Evolutionary conservation across 2,113 vertebrate species (phyloP).

Genomic region (Aviceda subcristata): DNA sequence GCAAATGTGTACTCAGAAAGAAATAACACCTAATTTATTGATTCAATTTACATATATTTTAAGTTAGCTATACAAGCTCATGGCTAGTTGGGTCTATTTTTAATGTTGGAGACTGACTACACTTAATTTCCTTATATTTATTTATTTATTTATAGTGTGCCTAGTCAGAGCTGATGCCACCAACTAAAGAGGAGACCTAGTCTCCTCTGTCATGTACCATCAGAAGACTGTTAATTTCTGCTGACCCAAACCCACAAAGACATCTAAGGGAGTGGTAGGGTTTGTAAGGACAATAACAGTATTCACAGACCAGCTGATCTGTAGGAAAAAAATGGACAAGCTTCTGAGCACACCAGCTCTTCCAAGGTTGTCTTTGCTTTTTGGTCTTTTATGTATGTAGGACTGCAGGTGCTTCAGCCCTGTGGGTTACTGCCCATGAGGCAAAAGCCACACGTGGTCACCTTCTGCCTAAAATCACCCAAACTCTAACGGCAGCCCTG

Average conservation of each 20-base stretch:
- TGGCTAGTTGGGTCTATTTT: not conserved
- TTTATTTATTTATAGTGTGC: not conserved
- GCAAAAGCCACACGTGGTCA: not conserved
- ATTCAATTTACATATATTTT: not conserved
- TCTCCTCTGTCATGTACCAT: not conserved
- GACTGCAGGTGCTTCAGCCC: not conserved
- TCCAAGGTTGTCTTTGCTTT: not conserved
- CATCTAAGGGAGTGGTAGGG: accelerated
- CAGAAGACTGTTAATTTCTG: not conserved
- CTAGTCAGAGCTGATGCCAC: not conserved
- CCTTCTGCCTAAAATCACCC: not conserved
- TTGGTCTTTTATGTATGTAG: not conserved
- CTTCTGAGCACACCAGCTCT: not conserved
- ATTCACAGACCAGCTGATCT: not conserved
- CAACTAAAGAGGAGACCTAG: not conserved
- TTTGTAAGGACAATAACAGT: not conserved
- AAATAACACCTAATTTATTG: not conserved
- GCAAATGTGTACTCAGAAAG: not conserved
- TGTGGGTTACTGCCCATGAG: not conserved
- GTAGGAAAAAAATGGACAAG: not conserved
- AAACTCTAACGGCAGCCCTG: not conserved
- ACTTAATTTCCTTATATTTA: not conserved
- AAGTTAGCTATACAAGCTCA: not conserved
- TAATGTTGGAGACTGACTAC: not conserved
- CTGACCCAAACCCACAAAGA: not conserved